Conservation (phyloP, 2,113 vertebrate species). For the Datnioides undecimradiatus region DNA sequence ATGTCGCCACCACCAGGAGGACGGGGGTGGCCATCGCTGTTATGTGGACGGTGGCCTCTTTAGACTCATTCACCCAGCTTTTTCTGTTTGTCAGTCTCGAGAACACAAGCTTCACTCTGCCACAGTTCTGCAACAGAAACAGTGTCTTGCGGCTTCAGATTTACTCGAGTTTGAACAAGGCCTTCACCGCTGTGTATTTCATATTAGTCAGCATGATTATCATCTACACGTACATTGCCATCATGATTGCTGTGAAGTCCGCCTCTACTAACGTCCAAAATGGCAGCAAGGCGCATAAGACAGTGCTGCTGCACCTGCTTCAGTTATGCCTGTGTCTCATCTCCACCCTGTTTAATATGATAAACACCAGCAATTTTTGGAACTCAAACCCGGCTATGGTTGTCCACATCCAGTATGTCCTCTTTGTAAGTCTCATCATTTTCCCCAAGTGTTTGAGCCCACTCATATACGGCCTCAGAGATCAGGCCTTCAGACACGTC, state of each 20-base stretch:
- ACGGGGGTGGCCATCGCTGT: slow-evolving; percentile 39
- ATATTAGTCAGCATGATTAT: slow-evolving; percentile 49
- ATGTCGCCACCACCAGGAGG: slow-evolving; percentile 35
- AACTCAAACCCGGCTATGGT: not conserved
- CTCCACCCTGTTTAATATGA: slow-evolving; percentile 53
- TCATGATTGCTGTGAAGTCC: slow-evolving; percentile 47
- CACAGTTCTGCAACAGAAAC: slow-evolving; percentile 7
- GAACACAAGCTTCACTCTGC: not conserved
- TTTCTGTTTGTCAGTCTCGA: slow-evolving; percentile 39
- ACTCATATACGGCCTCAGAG: slow-evolving; percentile 68
- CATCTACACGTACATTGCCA: slow-evolving; percentile 57
- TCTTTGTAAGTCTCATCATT: slow-evolving; percentile 61
- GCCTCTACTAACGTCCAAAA: slow-evolving; percentile 5
- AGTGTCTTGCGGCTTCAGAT: slow-evolving; percentile 9
- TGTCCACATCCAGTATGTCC: slow-evolving; percentile 12
- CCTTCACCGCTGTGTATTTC: slow-evolving; percentile 49
- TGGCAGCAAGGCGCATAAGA: slow-evolving; percentile 42
- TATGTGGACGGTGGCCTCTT: slow-evolving; percentile 58
- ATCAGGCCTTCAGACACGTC: slow-evolving; percentile 46
- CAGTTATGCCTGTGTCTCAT: slow-evolving; percentile 64
- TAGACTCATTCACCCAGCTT: slow-evolving; percentile 54
- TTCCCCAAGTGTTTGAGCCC: slow-evolving; percentile 69
- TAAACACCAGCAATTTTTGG: not conserved
- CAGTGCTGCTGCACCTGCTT: slow-evolving; percentile 62
- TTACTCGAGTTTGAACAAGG: slow-evolving; percentile 15